Conservation (phyloP, 2,797 vertebrate species). For the Borostomias antarcticus region DNA sequence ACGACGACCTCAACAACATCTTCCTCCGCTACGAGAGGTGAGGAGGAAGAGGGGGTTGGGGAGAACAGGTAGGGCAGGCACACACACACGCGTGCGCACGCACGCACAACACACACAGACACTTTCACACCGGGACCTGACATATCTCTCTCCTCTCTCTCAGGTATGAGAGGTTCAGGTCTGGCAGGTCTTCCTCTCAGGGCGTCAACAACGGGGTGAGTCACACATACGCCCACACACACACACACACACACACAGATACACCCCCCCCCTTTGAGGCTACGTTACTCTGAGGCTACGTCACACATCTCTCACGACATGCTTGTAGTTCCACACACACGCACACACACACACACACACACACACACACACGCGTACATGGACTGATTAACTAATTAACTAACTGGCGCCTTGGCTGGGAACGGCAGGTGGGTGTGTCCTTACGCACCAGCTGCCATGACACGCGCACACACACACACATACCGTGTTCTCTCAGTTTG, state of each 20-base stretch:
- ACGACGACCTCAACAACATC: slow-evolving; percentile 97
- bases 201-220: slow-evolving; percentile 93
- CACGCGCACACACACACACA: not conserved
- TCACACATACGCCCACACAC: slow-evolving; percentile 33
- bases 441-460: no score
- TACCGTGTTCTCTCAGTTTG: not conserved
- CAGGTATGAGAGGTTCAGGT: slow-evolving; percentile 93
- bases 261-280: no score
- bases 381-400: slow-evolving; percentile 17
- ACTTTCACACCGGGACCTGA: not conserved
- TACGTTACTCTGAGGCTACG: no score
- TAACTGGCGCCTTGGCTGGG: not conserved
- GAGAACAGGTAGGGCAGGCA: not conserved
- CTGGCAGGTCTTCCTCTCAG: slow-evolving; percentile 85
- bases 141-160: slow-evolving; percentile 1
- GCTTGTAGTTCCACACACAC: no score
- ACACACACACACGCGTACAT: not conserved
- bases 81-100: slow-evolving; percentile 8
- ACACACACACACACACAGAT: not conserved
- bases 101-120: not conserved
- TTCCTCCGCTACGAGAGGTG: slow-evolving; percentile 96
- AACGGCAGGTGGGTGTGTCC: slow-evolving; percentile 25
- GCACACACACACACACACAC: no score
- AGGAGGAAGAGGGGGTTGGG: no score
- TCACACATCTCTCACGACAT: no score